phyloP scores from a whole-genome alignment of 2,113 vertebrate species.

The Struthio camelus region DNA sequence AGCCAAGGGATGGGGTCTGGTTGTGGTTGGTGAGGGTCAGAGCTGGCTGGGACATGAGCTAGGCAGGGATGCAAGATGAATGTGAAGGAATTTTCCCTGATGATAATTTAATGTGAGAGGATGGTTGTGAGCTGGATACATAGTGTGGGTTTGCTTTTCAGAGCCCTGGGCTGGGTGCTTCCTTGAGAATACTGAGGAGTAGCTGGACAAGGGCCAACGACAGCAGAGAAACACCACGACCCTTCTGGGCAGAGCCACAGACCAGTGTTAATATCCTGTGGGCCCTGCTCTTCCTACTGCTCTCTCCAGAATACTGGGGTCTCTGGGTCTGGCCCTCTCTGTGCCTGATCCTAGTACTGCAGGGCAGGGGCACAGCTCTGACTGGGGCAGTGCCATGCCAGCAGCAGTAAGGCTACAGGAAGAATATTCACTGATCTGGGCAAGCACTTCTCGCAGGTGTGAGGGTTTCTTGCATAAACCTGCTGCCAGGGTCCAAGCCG shows the following conservation, averaged over 20 bases:
- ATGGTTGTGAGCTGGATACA: not conserved
- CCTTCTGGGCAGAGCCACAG: not conserved
- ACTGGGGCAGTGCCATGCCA: rapidly evolving
- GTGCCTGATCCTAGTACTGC: rapidly evolving
- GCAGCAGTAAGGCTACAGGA: not conserved
- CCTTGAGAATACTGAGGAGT: not conserved
- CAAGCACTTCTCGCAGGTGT: not conserved
- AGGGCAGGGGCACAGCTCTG: rapidly evolving
- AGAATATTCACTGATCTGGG: not conserved
- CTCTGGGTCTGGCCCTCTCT: not conserved
- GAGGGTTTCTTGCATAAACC: not conserved
- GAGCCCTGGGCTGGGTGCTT: not conserved
- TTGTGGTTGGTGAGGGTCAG: not conserved
- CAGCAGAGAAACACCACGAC: not conserved
- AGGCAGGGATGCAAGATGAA: not conserved
- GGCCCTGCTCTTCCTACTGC: not conserved
- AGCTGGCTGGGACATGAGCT: not conserved
- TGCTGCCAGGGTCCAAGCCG: not conserved
- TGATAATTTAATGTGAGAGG: not conserved
- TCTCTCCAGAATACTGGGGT: not conserved
- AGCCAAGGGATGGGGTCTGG: not conserved
- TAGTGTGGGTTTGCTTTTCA: rapidly evolving
- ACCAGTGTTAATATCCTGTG: rapidly evolving
- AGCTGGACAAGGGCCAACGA: not conserved
- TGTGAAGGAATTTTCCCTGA: not conserved